These are phyloP conservation scores for Phalacrocorax carbo DNA, from an alignment of 2,113 vertebrate species.

Conservation along the genomic window DNA sequence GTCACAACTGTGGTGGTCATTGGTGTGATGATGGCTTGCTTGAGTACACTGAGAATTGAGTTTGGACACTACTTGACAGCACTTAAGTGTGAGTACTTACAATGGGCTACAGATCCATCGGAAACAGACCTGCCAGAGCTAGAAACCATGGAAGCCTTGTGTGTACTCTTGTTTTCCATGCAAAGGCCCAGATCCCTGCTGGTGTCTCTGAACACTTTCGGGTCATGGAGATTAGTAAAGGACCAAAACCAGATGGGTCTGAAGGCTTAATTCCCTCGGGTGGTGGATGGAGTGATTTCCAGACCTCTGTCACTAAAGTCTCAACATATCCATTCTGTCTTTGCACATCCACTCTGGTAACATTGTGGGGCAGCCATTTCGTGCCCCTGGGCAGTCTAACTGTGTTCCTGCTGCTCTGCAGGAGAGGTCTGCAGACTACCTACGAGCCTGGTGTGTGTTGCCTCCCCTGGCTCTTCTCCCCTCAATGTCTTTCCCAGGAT, in stretches of 20 bases:
- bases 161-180: not conserved
- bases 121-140: not conserved
- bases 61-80: not conserved
- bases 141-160: not conserved
- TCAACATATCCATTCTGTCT: fast-evolving
- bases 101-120: not conserved
- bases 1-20: not conserved
- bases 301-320: not conserved
- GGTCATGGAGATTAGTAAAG: not conserved
- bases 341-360: not conserved
- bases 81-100: fast-evolving
- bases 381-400: not conserved
- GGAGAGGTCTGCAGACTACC: fast-evolving
- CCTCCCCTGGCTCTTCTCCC: not conserved
- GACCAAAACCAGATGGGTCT: not conserved
- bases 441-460: not conserved
- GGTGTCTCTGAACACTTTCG: not conserved
- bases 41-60: not conserved
- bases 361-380: fast-evolving
- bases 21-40: not conserved
- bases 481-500: not conserved
- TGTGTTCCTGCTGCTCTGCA: not conserved
- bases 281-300: not conserved
- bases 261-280: not conserved
- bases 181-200: not conserved